Conservation (phyloP, 1,140 invertebrate species). For the Galleria mellonella region DNA sequence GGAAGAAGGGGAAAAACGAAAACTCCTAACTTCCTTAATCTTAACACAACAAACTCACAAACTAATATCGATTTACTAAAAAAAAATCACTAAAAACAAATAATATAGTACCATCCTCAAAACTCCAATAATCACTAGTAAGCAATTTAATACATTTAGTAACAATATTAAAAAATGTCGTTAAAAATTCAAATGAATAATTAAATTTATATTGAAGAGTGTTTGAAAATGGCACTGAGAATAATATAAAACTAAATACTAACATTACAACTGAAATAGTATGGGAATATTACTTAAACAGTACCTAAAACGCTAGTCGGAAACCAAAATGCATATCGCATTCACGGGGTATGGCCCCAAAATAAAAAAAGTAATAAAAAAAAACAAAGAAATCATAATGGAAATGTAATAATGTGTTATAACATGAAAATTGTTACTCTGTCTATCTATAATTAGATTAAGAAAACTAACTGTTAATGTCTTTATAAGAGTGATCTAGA, state of each 20-base stretch:
- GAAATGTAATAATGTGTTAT: conserved; percentile 58
- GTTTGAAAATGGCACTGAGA: conserved; percentile 48
- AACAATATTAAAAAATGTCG: background rate
- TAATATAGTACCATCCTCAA: conserved; percentile 41
- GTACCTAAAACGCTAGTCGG: conserved; percentile 42
- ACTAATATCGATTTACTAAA: conserved; percentile 31
- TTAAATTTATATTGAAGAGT: conserved; percentile 2
- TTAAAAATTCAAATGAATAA: too few relatives aligned
- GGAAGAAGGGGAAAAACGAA: conserved; percentile 14
- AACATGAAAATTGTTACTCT: conserved; percentile 60
- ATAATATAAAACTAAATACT: conserved; percentile 37
- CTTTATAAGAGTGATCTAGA: conserved; percentile 69
- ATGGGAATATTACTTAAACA: conserved; percentile 65
- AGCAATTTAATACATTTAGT: background rate
- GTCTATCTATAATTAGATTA: conserved; percentile 49
- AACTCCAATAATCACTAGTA: conserved; percentile 7
- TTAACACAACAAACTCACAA: conserved; percentile 28
- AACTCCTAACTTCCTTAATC: conserved; percentile 30
- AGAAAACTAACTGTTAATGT: conserved; percentile 69
- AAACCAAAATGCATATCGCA: conserved; percentile 30
- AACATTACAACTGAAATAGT: conserved; percentile 43
- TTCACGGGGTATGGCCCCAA: conserved; percentile 15
- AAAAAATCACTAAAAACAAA: conserved; percentile 28
- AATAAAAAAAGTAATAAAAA: conserved; percentile 31
- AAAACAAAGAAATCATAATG: conserved; percentile 36